These are phyloP conservation scores for Parnassius orleans DNA, from an alignment of 2,888 invertebrate species.

Conservation along the genomic window DNA sequence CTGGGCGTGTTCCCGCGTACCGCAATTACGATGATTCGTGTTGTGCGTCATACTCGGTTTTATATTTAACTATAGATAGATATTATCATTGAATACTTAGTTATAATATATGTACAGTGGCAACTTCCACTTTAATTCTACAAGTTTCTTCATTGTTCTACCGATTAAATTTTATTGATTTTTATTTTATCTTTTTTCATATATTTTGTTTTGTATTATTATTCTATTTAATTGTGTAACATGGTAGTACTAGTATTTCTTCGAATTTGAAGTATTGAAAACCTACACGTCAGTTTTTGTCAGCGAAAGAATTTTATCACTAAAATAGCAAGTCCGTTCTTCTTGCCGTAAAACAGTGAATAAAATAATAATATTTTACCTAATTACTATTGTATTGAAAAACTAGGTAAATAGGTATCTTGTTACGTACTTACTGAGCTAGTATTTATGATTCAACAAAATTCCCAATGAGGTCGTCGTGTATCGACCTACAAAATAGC, in stretches of 20 bases:
- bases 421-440: constrained; percentile 5
- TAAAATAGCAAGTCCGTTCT: too few species aligned
- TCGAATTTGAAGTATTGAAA: too few species aligned
- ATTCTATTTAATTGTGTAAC: too few species aligned
- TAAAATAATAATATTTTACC: constrained; percentile 12
- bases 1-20: constrained; percentile 27
- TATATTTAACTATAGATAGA: constrained; percentile 14
- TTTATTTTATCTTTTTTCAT: too few species aligned
- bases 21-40: constrained; percentile 26
- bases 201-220: too few species aligned
- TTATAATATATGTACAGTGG: too few species aligned
- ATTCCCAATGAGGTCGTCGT: constrained; percentile 17
- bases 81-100: neutral
- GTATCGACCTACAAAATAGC: constrained; percentile 18
- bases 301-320: too few species aligned
- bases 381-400: constrained; percentile 11
- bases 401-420: constrained; percentile 16
- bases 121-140: too few species aligned
- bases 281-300: too few species aligned
- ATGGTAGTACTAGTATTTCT: too few species aligned
- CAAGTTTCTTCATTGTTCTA: too few species aligned
- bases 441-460: constrained; percentile 25
- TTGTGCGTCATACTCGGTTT: constrained; percentile 23
- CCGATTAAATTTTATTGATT: too few species aligned
- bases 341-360: neutral